A percentile compares a stretch with the other conserved stretches of the same genome.
phyloP scores from a whole-genome alignment of 2,797 vertebrate species.

The Acanthurus lineatus region DNA sequence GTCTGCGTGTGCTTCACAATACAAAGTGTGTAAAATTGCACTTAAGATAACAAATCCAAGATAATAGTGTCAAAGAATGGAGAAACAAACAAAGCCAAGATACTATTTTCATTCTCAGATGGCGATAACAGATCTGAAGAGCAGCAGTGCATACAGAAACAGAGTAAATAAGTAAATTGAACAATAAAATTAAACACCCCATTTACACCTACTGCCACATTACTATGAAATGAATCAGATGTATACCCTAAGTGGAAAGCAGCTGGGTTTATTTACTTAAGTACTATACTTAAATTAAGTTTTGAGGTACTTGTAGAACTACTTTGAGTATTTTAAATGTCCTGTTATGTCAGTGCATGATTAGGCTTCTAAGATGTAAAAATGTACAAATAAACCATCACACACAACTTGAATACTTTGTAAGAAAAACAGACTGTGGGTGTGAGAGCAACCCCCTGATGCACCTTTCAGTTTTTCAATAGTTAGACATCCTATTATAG shows the following conservation, averaged over 20 bases:
- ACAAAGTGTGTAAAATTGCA: constrained; percentile 5
- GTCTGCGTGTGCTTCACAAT: constrained; percentile 3
- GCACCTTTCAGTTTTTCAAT: constrained; percentile 12
- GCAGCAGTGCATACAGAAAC: neutral
- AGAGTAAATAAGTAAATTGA: neutral
- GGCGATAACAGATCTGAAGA: neutral
- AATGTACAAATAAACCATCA: neutral
- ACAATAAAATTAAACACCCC: neutral
- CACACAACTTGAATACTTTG: neutral
- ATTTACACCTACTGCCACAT: neutral
- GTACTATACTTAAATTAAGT: neutral
- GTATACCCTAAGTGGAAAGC: neutral
- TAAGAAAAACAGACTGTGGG: neutral
- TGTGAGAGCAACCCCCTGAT: neutral
- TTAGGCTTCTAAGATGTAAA: neutral
- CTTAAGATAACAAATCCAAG: neutral
- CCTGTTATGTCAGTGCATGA: neutral
- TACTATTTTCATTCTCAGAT: neutral
- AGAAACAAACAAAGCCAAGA: neutral
- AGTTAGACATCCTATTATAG: constrained; percentile 7
- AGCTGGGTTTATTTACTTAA: neutral
- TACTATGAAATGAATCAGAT: neutral
- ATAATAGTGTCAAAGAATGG: neutral
- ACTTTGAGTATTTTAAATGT: neutral
- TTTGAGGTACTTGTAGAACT: neutral